Conservation (phyloP, 2,113 vertebrate species). For the Pluvianellus socialis region DNA sequence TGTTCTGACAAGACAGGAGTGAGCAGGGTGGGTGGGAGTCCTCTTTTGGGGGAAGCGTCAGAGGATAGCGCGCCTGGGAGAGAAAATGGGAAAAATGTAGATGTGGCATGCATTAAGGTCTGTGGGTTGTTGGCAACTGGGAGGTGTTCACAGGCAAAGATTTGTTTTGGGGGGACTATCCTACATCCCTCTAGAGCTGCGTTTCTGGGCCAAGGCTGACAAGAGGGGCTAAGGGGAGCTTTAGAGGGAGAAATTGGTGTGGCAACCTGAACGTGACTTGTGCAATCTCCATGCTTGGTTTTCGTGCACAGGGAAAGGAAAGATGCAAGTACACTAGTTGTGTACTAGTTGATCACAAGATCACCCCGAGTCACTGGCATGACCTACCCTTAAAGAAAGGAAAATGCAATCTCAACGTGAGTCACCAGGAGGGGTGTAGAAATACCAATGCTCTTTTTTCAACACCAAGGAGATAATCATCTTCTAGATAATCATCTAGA, state of each 20-base stretch:
- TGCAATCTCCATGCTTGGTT: neutral
- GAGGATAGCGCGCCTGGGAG: neutral
- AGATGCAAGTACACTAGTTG: neutral
- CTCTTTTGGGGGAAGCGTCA: neutral
- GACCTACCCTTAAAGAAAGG: neutral
- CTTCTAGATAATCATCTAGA: neutral
- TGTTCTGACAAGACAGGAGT: neutral
- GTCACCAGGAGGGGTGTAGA: neutral
- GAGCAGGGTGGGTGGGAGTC: neutral
- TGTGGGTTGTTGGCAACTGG: neutral
- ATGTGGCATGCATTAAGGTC: accelerated
- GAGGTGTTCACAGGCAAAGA: neutral
- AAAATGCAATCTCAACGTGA: neutral
- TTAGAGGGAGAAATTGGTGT: neutral
- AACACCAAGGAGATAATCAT: neutral
- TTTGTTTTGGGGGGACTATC: neutral
- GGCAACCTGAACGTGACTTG: neutral
- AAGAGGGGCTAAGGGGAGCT: accelerated
- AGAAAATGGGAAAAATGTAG: neutral
- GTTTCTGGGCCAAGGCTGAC: neutral
- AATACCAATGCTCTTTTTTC: neutral
- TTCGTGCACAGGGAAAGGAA: neutral
- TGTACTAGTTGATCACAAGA: neutral
- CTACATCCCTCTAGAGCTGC: neutral
- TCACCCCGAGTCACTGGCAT: neutral